Evolutionary conservation across 2,797 vertebrate genomes (phyloP).

Genomic region (Mus minutoides): DNA sequence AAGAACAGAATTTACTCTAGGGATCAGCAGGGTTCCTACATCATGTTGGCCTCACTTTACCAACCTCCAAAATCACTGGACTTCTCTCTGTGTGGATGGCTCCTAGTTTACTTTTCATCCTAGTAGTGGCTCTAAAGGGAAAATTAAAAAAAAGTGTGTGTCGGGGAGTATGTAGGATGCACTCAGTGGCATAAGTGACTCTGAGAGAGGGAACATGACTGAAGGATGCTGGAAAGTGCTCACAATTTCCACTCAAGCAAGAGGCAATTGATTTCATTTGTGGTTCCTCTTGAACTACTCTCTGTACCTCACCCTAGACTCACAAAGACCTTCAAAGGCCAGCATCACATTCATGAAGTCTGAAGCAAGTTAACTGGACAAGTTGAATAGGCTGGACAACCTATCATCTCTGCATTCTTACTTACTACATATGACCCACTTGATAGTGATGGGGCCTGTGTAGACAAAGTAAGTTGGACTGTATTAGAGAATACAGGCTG

Average conservation of each 20-base stretch:
- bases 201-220: background rate
- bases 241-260: background rate
- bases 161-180: background rate
- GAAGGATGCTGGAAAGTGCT: background rate
- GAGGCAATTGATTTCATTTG: background rate
- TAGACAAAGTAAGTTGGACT: background rate
- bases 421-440: background rate
- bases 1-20: constrained; percentile 20
- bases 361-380: background rate
- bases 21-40: background rate
- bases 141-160: background rate
- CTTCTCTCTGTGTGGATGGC: background rate
- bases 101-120: background rate
- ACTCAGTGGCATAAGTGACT: background rate
- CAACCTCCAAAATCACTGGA: background rate
- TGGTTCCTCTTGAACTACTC: background rate
- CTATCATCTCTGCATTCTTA: background rate
- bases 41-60: background rate
- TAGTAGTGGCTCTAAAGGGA: background rate
- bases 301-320: background rate
- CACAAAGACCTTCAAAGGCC: background rate
- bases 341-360: background rate
- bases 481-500: background rate
- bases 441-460: background rate
- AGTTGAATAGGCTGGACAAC: background rate